These are phyloP conservation scores for Hydrozoanthus tunicans DNA, from an alignment of 64 coral and sea anemone genomes.

Conservation along the genomic window DNA sequence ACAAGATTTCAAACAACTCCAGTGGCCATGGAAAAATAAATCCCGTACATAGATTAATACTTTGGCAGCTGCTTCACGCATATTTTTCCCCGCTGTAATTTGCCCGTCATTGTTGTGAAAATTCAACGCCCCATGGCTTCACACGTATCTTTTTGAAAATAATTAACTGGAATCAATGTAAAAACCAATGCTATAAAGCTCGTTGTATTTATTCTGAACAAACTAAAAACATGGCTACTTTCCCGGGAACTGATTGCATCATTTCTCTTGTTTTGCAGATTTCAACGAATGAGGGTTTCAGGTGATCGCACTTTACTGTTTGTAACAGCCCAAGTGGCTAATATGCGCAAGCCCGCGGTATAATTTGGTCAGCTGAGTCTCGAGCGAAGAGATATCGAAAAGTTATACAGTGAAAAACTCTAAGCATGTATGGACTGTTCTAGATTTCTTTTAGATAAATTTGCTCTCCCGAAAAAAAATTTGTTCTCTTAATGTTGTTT, in stretches of 20 bases:
- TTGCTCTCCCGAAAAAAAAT: too few relatives aligned
- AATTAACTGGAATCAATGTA: constrained; percentile 32
- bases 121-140: neutral
- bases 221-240: neutral
- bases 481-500: neutral
- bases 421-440: neutral
- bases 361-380: constrained; percentile 30
- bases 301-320: neutral
- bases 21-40: constrained; percentile 9
- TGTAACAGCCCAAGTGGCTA: neutral
- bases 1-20: constrained; percentile 11
- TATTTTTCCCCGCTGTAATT: constrained; percentile 26
- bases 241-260: constrained; percentile 36
- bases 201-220: constrained; percentile 3
- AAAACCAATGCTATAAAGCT: neutral
- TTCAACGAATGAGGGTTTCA: neutral
- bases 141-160: constrained; percentile 37
- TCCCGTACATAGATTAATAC: neutral
- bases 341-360: constrained; percentile 18
- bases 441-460: neutral
- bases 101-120: constrained; percentile 7
- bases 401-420: neutral
- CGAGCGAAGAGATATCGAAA: neutral
- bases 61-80: constrained; percentile 6
- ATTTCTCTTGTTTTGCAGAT: neutral